Evolutionary conservation across 2,113 vertebrate genomes (phyloP), one percentile per base, ranked within the genome.

Genomic region (Seriola quinqueradiata): DNA sequence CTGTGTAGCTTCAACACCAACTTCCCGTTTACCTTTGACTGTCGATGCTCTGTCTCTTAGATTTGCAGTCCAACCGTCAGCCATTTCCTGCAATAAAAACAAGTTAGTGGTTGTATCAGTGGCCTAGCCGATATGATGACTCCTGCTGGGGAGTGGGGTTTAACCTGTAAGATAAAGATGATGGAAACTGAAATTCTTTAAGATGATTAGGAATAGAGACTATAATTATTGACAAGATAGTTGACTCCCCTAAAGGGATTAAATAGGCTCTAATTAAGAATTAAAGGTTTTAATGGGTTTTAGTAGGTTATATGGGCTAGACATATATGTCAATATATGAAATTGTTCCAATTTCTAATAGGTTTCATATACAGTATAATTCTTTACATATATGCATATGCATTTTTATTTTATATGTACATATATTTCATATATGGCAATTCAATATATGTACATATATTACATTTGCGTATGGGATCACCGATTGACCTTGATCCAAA

Each of bases 11-110:
- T 23, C 16, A 46, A 3, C 10, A 68, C 1, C 28, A 73, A 50
- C 71, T 71, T 85, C 75, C 70, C 64, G 11, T 79, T 89, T 90
- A 93, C 92, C 89, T 87, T 44, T 80, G 7, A 25, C 3, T 32
- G 9, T 52, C 3, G 46, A 10, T 25, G 14, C 4, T 21, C 32
- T 61, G 36, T 42, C 38, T 55, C 2, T 55, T 16, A 23, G 42
- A 25, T 57, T 54, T 13, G 28, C 1, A 21, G 7, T 21, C 13
- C 5, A 25, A 25, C 17, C 1, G 0, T 23, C 58, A 38, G 70
- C 71, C 25, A 67, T 55, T 88, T 92, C 91, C 92, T 92, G 82
- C 55, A 85, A 84, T 19, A 74, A 21, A 72, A 42, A 0, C 3
- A 50, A 38, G 48, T 40, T 21, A 2, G 8, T 38, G 21, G 32